phyloP scores from a whole-genome alignment of 2,113 vertebrate genomes.

The Nyctereutes procyonoides region DNA sequence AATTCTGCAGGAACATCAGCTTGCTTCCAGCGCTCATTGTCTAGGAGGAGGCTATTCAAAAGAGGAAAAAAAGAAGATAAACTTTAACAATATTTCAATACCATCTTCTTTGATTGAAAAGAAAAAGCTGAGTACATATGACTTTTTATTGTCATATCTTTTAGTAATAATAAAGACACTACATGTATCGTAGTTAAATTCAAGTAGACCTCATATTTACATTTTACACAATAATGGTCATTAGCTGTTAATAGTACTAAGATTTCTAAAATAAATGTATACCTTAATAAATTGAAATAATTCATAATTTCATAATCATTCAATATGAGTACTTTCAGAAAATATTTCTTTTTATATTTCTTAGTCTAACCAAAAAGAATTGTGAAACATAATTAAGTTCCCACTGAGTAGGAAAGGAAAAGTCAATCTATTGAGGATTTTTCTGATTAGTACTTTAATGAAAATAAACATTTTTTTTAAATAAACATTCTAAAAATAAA shows the following conservation, averaged over 20 bases:
- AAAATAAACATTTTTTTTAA: constrained; percentile 48
- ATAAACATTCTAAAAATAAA: constrained; percentile 52
- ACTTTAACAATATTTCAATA: constrained; percentile 32
- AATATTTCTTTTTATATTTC: constrained; percentile 34
- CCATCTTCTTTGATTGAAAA: neutral
- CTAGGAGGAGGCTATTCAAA: constrained; percentile 93
- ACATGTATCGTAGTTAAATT: neutral
- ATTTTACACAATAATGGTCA: neutral
- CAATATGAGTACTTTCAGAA: neutral
- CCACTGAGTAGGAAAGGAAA: neutral
- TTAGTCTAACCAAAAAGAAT: constrained; percentile 27
- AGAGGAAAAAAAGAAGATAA: constrained; percentile 66
- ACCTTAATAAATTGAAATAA: constrained; percentile 35
- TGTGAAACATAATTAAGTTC: constrained; percentile 57
- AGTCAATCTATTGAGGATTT: neutral
- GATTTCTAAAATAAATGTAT: neutral
- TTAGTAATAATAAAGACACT: constrained; percentile 28
- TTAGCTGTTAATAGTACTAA: neutral
- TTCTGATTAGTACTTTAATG: neutral
- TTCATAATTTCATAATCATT: neutral
- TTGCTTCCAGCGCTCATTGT: constrained; percentile 99
- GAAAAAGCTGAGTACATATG: neutral
- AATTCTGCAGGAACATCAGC: constrained; percentile 98
- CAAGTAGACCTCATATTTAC: neutral
- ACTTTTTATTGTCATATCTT: neutral